phyloP scores from a whole-genome alignment of 2,888 invertebrate genomes.

The Oscheius sp. region DNA sequence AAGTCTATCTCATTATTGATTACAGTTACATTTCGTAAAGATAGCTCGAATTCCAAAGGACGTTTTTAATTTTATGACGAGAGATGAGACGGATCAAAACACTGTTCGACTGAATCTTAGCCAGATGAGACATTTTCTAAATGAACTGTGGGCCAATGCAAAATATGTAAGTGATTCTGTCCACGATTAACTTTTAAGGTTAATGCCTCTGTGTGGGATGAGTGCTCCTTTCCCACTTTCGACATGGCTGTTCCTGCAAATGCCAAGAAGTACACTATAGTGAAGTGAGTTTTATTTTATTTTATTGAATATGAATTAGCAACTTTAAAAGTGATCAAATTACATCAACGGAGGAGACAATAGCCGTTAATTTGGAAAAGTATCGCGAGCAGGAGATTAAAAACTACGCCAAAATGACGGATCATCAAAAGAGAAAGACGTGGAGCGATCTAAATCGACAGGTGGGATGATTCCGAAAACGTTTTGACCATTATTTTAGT shows the following conservation, averaged over 20 bases:
- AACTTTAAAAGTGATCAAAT: too few species aligned
- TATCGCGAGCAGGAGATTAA: neutral
- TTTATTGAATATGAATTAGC: too few species aligned
- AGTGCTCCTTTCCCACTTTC: neutral
- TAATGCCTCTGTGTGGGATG: conserved; percentile 12
- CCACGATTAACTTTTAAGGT: neutral
- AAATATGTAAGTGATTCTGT: neutral
- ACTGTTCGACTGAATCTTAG: conserved; percentile 11
- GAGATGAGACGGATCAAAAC: conserved; percentile 1
- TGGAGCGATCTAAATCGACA: conserved; percentile 14
- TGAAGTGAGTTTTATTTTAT: neutral
- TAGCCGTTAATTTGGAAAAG: neutral
- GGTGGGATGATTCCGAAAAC: neutral
- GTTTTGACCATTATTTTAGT: neutral
- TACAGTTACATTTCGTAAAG: conserved; percentile 10
- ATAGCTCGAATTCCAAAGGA: conserved; percentile 12
- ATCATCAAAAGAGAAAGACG: neutral
- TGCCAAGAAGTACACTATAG: neutral
- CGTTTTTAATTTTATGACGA: conserved; percentile 6
- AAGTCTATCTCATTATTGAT: neutral
- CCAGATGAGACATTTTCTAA: neutral
- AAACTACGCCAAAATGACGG: conserved; percentile 7
- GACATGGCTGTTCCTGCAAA: conserved; percentile 3
- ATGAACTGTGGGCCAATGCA: neutral
- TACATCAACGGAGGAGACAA: neutral